phyloP scores from a whole-genome alignment of 2,797 vertebrate species.

The Pteronotus mesoamericanus region DNA sequence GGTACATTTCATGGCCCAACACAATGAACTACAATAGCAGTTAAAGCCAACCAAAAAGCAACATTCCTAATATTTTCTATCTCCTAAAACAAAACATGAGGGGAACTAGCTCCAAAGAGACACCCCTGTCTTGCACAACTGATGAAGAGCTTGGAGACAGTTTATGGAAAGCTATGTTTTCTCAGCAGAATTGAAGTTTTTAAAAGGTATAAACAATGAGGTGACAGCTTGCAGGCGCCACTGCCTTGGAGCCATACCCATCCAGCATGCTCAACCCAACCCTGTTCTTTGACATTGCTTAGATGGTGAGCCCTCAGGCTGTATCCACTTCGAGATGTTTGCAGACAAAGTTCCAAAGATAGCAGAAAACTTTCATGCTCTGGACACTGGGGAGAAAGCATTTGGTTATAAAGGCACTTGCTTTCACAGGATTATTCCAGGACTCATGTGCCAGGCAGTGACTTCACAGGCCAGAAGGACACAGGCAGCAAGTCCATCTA shows the following conservation, averaged over 20 bases:
- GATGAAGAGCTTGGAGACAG: background rate
- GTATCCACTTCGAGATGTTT: background rate
- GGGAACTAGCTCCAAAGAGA: background rate
- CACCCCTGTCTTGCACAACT: background rate
- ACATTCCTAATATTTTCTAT: background rate
- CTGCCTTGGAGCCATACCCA: no score
- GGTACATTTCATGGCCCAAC: background rate
- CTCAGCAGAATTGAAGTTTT: background rate
- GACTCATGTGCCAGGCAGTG: background rate
- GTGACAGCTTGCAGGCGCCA: background rate
- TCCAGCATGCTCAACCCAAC: background rate
- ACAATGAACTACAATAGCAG: background rate
- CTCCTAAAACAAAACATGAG: background rate
- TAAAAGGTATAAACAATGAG: background rate
- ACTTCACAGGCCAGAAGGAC: background rate
- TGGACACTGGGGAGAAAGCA: background rate
- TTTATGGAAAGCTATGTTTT: background rate
- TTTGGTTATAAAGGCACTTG: background rate
- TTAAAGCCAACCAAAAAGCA: background rate
- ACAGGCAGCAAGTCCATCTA: background rate
- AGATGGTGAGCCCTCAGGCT: background rate
- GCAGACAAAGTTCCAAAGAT: background rate
- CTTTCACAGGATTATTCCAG: background rate
- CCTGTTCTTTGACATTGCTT: background rate
- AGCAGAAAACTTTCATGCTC: background rate